A percentile compares a stretch with the other conserved stretches of the same genome.
Evolutionary conservation across 2,888 invertebrate genomes (phyloP).

Genomic region (Smittia aterrima): DNA sequence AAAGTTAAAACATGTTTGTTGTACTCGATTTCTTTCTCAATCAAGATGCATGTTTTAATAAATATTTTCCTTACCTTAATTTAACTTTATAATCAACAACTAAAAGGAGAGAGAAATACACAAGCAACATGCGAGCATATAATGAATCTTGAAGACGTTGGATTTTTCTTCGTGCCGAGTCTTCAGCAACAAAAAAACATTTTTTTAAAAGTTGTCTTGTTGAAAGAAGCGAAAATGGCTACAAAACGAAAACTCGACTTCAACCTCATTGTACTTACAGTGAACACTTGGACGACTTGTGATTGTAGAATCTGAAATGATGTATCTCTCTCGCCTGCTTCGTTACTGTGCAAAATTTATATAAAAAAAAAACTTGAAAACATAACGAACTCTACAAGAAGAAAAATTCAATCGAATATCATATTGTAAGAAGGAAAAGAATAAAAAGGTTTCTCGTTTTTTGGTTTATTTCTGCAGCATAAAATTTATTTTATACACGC

Average conservation of each 20-base stretch:
- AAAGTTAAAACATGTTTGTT: neutral
- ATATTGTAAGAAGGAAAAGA: neutral
- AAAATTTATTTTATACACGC: conserved; percentile 24
- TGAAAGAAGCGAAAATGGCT: neutral
- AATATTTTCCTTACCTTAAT: conserved; percentile 32
- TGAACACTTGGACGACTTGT: neutral
- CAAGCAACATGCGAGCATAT: neutral
- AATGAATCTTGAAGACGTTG: conserved; percentile 24
- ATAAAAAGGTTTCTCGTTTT: neutral
- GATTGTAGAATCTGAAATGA: conserved; percentile 3
- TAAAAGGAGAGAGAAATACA: conserved; percentile 8
- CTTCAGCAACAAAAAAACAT: neutral
- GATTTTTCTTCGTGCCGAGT: neutral
- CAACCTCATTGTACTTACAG: neutral
- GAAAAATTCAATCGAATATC: neutral
- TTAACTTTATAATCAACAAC: conserved; percentile 41
- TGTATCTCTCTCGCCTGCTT: neutral
- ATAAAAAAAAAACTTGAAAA: neutral
- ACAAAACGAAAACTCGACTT: conserved; percentile 1
- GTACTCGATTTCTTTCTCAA: neutral
- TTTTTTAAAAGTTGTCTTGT: neutral
- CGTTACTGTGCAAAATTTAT: neutral
- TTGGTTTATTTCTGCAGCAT: neutral
- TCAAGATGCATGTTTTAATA: conserved; percentile 39
- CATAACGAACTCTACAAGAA: neutral